phyloP scores from a whole-genome alignment of 2,888 invertebrate species.

The Calameuta pallipes region DNA sequence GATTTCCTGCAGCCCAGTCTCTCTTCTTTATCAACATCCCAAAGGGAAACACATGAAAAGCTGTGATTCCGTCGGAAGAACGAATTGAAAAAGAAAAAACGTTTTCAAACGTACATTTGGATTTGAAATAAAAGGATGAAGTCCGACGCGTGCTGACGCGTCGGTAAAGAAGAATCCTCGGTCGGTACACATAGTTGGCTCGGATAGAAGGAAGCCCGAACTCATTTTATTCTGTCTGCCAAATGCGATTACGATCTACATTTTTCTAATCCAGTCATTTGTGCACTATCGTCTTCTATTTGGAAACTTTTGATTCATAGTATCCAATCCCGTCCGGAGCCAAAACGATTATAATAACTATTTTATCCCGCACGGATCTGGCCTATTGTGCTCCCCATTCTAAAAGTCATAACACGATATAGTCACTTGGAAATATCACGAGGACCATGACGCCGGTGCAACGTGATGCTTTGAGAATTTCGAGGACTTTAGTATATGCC shows the following conservation, averaged over 20 bases:
- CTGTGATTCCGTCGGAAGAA: too few species aligned
- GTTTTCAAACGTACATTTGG: too few species aligned
- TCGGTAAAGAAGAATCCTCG: too few species aligned
- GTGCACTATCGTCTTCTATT: slow-evolving; percentile 40
- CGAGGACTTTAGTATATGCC: slow-evolving; percentile 18
- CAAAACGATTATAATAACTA: slow-evolving; percentile 66
- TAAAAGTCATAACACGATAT: slow-evolving; percentile 65
- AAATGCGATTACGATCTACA: slow-evolving; percentile 44
- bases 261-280: slow-evolving; percentile 53
- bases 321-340: slow-evolving; percentile 40
- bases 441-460: slow-evolving; percentile 21
- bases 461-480: slow-evolving; percentile 43
- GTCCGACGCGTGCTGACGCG: too few species aligned
- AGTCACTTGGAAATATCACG: slow-evolving; percentile 49
- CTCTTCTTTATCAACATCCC: too few species aligned
- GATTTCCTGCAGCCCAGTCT: too few species aligned
- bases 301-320: slow-evolving; percentile 35
- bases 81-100: too few species aligned
- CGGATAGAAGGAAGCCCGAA: not conserved
- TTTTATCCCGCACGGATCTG: slow-evolving; percentile 65
- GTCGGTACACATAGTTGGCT: not conserved
- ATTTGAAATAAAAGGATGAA: too few species aligned
- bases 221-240: slow-evolving; percentile 26
- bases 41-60: too few species aligned
- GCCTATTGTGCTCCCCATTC: slow-evolving; percentile 65